Percentiles rank a stretch among this genome's conserved stretches.
These are phyloP conservation scores for Bombus consobrinus DNA, from an alignment of 1,140 invertebrate genomes.

Conservation along the genomic window DNA sequence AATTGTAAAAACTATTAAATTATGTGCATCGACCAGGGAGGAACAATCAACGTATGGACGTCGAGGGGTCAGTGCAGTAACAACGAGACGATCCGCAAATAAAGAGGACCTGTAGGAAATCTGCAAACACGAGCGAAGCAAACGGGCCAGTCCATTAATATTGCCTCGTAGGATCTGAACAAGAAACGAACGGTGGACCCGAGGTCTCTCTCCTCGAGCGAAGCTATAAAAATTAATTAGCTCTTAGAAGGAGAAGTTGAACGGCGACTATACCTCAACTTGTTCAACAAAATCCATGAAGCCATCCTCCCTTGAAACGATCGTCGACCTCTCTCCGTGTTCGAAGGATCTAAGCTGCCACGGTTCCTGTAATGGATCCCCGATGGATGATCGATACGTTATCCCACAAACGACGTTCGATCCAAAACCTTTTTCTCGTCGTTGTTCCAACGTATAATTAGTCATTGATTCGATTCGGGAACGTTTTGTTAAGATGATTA, in stretches of 20 bases:
- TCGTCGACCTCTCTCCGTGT: not conserved
- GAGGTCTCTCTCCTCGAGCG: not conserved
- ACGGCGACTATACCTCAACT: not conserved
- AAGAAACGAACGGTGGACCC: constrained; percentile 12
- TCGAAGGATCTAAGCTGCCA: not conserved
- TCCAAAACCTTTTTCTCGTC: not conserved
- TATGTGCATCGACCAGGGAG: not conserved
- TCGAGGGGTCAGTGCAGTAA: constrained; percentile 8
- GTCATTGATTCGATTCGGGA: not conserved
- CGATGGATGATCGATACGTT: constrained; percentile 36
- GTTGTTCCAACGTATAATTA: constrained; percentile 30
- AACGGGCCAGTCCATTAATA: constrained; percentile 36
- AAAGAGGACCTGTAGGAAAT: constrained; percentile 36
- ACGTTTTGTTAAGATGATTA: constrained; percentile 1
- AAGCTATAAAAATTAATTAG: constrained; percentile 72
- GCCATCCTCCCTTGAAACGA: not conserved
- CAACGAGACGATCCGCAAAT: constrained; percentile 46
- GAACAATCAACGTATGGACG: not conserved
- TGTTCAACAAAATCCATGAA: not conserved
- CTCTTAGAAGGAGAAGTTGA: constrained; percentile 18
- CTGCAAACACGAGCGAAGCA: constrained; percentile 34
- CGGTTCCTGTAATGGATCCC: not conserved
- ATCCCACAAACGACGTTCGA: not conserved
- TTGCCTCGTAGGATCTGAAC: constrained; percentile 5
- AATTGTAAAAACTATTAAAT: constrained; percentile 23